Evolutionary conservation across 30 jellyfish, hydroid and myxozoan genomes (phyloP), one percentile per base, ranked within the genome.

Genomic region (Turritopsis rubra): DNA sequence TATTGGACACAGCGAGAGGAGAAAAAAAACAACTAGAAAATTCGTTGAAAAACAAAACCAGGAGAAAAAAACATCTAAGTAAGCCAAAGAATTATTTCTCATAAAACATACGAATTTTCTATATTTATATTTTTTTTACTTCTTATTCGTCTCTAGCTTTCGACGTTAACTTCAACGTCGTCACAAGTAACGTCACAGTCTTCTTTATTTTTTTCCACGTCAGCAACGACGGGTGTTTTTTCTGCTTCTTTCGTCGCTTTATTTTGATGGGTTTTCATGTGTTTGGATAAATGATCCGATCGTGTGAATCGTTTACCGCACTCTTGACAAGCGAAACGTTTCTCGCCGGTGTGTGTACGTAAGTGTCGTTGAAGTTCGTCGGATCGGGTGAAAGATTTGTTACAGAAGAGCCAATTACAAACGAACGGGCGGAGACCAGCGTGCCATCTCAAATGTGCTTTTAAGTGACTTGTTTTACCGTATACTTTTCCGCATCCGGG

Each of bases 401-500:
- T 94, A 73, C 99, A 94, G 83, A 94, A 94, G 29, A 94, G 30
- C 99, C 99, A 94, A 81, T 94, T 94, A 82, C 99, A 94, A 16
- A 88, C 96, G 85, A 94, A 94, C 79, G 99, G 99, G 52, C 99
- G 84, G 73, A 90, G 95, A 5, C 99, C 99, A 82, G 97, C 89
- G 73, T 94, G 99, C 99, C 99, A 94, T 73, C 99, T 79, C 24
- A 94, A 82, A 84, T 94, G 99, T 66, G 99, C 99, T 20, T 94
- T 90, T 20, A 94, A 89, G 78, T 94, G 99, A 65, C 97, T 90
- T 1, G 99, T 94, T 85, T 94, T 94, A 71, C 99, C 99, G 80
- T 94, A 94, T 25, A 94, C 88, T 80, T 94, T 94, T 65, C 99
- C 99, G 53, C 99, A 94, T 23, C 99, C 99, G 21, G 99, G 97